Percentiles rank a stretch among this genome's conserved stretches.
Evolutionary conservation across 2,113 vertebrate genomes (phyloP).

Genomic region (Tetrax tetrax): DNA sequence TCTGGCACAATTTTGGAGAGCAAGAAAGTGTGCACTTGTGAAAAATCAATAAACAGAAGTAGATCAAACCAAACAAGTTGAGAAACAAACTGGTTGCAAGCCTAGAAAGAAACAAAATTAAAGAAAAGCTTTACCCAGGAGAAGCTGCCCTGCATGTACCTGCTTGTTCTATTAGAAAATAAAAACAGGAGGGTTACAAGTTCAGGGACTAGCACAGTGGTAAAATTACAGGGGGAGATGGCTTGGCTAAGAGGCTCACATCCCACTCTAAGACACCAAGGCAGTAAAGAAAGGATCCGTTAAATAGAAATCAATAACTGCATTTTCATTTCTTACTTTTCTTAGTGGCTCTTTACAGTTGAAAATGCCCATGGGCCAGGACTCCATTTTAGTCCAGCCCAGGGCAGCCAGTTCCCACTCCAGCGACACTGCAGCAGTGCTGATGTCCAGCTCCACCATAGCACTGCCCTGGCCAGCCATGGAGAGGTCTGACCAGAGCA

Average conservation of each 20-base stretch:
- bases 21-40: neutral
- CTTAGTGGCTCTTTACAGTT: neutral
- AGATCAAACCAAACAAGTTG: neutral
- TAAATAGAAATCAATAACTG: neutral
- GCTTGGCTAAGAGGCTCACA: neutral
- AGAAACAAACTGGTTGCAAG: neutral
- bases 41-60: constrained; percentile 2
- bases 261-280: neutral
- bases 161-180: neutral
- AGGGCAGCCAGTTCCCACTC: neutral
- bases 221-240: neutral
- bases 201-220: neutral
- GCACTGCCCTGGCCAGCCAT: neutral
- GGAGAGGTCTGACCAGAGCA: neutral
- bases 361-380: neutral
- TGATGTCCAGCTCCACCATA: neutral
- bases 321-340: neutral
- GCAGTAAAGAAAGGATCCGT: neutral
- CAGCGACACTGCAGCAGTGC: neutral
- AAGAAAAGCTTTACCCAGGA: neutral
- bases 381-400: neutral
- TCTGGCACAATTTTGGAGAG: neutral
- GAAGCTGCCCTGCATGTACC: neutral
- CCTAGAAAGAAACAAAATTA: neutral
- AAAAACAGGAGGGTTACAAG: neutral